Evolutionary conservation across 2,888 invertebrate genomes (phyloP).

Genomic region (Galerucella calmariensis): DNA sequence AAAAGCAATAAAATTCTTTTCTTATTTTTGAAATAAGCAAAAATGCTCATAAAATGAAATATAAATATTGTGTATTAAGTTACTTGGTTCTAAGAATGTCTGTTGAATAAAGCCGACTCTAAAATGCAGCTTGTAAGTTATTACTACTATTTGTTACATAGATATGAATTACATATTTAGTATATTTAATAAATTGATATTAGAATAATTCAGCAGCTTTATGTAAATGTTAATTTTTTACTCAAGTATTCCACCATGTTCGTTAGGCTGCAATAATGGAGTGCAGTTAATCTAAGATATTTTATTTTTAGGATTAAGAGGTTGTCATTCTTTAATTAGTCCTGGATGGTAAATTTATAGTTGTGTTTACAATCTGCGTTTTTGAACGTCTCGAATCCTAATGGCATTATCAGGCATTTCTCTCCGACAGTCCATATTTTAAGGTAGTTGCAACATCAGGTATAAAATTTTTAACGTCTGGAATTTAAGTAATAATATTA

Average conservation of each 20-base stretch:
- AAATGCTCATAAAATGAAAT: background rate
- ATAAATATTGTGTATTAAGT: background rate
- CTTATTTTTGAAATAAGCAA: background rate
- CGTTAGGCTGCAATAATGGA: slow-evolving; percentile 10
- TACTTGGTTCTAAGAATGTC: background rate
- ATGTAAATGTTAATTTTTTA: background rate
- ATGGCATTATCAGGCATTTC: slow-evolving; percentile 56
- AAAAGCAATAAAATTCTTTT: too few relatives aligned
- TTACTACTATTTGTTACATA: background rate
- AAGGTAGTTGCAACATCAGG: slow-evolving; percentile 52
- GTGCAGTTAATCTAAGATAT: slow-evolving; percentile 40
- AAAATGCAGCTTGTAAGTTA: background rate
- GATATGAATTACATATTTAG: background rate
- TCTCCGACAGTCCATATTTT: slow-evolving; percentile 57
- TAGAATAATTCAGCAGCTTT: background rate
- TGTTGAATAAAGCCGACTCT: background rate
- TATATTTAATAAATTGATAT: background rate
- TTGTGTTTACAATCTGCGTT: slow-evolving; percentile 48
- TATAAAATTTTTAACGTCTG: slow-evolving; percentile 45
- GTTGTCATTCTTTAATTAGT: slow-evolving; percentile 50
- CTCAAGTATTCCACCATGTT: background rate
- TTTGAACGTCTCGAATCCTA: slow-evolving; percentile 49
- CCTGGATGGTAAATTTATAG: slow-evolving; percentile 48
- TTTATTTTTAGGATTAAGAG: slow-evolving; percentile 42
- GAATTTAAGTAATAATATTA: slow-evolving; percentile 52